Evolutionary conservation across 35 echinoderm and acorn worm species (phyloP), one percentile per base, ranked within the genome.

Genomic region (Anneissia japonica): DNA sequence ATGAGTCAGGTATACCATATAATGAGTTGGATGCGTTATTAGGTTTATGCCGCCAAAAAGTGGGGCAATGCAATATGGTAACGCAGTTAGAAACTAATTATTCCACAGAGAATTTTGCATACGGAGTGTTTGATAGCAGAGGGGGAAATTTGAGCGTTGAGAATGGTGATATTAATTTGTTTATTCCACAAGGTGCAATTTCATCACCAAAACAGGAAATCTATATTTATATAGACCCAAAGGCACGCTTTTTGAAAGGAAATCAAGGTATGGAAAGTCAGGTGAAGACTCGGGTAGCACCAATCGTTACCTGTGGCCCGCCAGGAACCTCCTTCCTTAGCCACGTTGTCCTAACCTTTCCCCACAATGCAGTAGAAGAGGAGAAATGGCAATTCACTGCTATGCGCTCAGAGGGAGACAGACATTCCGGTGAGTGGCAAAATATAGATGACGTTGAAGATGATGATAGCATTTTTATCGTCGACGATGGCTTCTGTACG

Each of bases 231-330:
- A 51, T 51, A 26, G 43, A 32, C 43, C 81, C 30, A 4, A 41
- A 51, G 81, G 81, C 37, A 31, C 81, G 37, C 46, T 83, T 38
- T 11, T 31, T 12, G 10, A 6, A 32, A 14, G 6, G 1, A 2
- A 35, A 83, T 17, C 38, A 37, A 4, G 79, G 45, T 26, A 4
- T 13, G 10, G 9, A 0, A 1, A n/a, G n/a, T n/a, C 34, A 37
- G 39, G 9, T 2, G 4, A 10, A 35, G 35, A 75, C 73, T 37
- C 33, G 46, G 26, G 55, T 85, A 29, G 51, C 83, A 35, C 83
- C 83, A 28, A 39, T 85, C 4, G 83, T 85, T 2, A 55, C 74
- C 28, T 85, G 83, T 85, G 83, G 83, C 17, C 83, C 83, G 1
- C 55, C 51, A 26, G 83, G 83, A 26, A 31, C 72, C 1, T 31